A percentile compares a stretch with the other conserved stretches of the same genome.
phyloP scores from a whole-genome alignment of 2,113 vertebrate species.

The Dipodomys spectabilis region DNA sequence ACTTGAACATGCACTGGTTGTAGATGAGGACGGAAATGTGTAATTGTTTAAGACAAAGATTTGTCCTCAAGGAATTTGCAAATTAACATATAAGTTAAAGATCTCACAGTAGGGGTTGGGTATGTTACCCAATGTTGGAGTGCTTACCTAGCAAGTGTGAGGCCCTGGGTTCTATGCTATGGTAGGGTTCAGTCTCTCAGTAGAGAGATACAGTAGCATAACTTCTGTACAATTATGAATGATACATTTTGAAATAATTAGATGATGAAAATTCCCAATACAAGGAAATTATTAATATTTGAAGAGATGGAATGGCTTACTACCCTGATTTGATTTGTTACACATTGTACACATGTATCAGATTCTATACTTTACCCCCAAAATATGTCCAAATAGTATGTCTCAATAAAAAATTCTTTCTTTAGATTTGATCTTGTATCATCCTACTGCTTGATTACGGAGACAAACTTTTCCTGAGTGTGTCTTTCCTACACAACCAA shows the following conservation, averaged over 20 bases:
- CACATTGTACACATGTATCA: background rate
- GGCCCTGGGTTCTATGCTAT: background rate
- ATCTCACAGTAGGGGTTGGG: background rate
- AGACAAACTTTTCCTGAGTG: conserved; percentile 31
- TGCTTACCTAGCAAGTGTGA: background rate
- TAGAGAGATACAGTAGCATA: background rate
- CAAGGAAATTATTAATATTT: background rate
- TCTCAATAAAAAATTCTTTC: background rate
- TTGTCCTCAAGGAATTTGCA: conserved; percentile 51
- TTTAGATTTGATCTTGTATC: conserved; percentile 23
- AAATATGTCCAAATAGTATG: background rate
- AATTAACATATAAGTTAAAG: conserved; percentile 45
- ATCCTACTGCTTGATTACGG: background rate
- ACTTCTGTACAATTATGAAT: background rate
- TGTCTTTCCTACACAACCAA: conserved; percentile 2
- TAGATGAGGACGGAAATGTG: conserved; percentile 25
- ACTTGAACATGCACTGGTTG: background rate
- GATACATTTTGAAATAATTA: background rate
- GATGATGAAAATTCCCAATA: background rate
- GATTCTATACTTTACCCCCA: background rate
- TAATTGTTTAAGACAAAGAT: conserved; percentile 32
- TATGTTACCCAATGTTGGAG: background rate
- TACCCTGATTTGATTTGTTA: background rate
- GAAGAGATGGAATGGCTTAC: background rate
- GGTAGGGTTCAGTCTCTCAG: background rate